phyloP scores from a whole-genome alignment of 2,888 invertebrate species.

The Synergus laeviventris region DNA sequence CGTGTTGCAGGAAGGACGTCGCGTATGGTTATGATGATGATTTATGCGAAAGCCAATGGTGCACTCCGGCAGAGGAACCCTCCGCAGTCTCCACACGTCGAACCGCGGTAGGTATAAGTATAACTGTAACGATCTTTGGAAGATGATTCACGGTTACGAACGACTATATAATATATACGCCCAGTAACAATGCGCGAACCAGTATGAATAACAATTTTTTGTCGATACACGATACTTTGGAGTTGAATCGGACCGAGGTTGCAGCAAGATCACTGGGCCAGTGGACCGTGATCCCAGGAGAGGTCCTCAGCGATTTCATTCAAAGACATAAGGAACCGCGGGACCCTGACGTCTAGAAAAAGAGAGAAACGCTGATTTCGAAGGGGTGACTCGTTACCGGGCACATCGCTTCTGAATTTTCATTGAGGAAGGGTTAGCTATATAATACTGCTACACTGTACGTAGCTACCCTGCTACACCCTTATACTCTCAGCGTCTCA shows the following conservation, averaged over 20 bases:
- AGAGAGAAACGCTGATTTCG: constrained; percentile 34
- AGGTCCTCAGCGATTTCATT: constrained; percentile 38
- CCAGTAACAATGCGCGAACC: constrained; percentile 46
- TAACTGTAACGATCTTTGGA: constrained; percentile 46
- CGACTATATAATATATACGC: constrained; percentile 45
- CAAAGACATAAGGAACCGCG: constrained; percentile 22
- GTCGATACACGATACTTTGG: constrained; percentile 67
- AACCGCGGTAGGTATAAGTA: constrained; percentile 43
- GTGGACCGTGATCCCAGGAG: constrained; percentile 62
- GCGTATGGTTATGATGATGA: constrained; percentile 43
- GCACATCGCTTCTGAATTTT: constrained; percentile 32
- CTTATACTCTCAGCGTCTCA: constrained; percentile 25
- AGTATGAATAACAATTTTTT: constrained; percentile 56
- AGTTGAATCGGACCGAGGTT: constrained; percentile 53
- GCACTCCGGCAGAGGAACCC: constrained; percentile 35
- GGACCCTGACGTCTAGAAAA: constrained; percentile 27
- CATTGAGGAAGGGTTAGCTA: constrained; percentile 37
- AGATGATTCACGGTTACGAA: constrained; percentile 42
- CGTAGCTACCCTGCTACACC: not conserved
- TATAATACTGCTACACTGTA: not conserved
- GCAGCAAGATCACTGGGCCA: constrained; percentile 52
- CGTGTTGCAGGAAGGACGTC: constrained; percentile 40
- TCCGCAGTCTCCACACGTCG: constrained; percentile 33
- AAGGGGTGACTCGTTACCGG: constrained; percentile 19
- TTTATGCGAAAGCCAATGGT: constrained; percentile 46